These are phyloP conservation scores for Daubentonia madagascariensis DNA, from an alignment of 2,113 vertebrate genomes.

Conservation along the genomic window DNA sequence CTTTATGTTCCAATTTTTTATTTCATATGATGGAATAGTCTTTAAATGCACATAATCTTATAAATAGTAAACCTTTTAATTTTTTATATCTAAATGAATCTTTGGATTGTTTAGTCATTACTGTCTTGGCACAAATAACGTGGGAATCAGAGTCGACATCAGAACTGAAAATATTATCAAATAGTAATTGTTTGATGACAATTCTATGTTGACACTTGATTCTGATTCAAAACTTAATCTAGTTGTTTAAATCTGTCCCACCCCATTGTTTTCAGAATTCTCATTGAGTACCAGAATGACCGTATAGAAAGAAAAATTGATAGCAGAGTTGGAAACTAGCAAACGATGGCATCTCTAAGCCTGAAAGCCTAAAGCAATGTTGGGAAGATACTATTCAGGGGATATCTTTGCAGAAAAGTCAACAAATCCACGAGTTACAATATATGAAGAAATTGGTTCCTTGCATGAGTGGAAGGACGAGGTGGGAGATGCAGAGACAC, in stretches of 20 bases:
- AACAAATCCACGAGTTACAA: neutral
- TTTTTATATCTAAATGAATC: neutral
- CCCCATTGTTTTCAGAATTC: neutral
- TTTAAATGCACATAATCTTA: neutral
- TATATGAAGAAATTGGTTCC: neutral
- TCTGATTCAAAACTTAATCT: neutral
- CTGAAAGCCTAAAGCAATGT: neutral
- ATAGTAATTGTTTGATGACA: neutral
- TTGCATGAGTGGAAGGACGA: neutral
- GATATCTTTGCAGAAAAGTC: neutral
- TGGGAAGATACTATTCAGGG: neutral
- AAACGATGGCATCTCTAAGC: neutral
- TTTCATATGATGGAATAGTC: neutral
- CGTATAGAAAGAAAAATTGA: neutral
- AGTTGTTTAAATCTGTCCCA: neutral
- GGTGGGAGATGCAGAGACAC: fast-evolving
- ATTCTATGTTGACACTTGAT: neutral
- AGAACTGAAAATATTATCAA: neutral
- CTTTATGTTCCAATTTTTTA: neutral
- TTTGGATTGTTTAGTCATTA: neutral
- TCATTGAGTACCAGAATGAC: neutral
- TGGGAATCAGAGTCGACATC: neutral
- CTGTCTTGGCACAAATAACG: neutral
- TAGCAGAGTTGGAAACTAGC: neutral
- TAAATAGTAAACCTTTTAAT: neutral